A percentile compares a stretch with the other conserved stretches of the same genome.
Conservation (phyloP, 1,140 invertebrate genomes). For the Zelostemma sp. region DNA sequence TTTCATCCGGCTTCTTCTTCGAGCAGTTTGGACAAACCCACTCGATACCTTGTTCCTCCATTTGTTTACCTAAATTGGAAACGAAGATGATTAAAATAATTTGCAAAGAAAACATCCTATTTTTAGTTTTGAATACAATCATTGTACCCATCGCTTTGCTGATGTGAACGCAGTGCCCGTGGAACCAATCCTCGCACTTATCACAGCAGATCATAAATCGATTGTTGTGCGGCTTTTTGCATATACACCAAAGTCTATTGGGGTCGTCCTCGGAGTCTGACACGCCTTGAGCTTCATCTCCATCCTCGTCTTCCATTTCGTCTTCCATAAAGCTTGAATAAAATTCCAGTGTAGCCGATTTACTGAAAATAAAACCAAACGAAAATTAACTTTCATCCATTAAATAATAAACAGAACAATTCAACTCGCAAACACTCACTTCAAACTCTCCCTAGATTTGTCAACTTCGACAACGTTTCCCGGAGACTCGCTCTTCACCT, state of each 20-base stretch:
- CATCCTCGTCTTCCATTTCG: constrained; percentile 63
- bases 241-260: constrained; percentile 95
- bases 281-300: constrained; percentile 71
- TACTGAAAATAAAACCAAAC: no score
- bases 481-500: constrained; percentile 54
- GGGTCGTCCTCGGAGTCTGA: constrained; percentile 91
- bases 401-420: background rate
- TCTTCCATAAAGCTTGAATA: constrained; percentile 16
- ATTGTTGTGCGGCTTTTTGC: constrained; percentile 94
- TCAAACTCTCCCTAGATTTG: constrained; percentile 22
- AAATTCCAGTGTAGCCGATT: constrained; percentile 15
- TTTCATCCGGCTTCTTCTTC: constrained; percentile 70
- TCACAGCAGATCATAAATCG: constrained; percentile 99
- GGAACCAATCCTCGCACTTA: constrained; percentile 96
- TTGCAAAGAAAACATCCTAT: background rate
- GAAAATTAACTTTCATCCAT: no score
- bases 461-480: background rate
- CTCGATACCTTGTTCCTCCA: constrained; percentile 90
- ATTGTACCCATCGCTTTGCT: constrained; percentile 85
- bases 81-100: background rate
- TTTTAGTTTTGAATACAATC: background rate
- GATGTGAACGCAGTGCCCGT: constrained; percentile 95
- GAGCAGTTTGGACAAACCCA: constrained; percentile 92
- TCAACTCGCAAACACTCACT: constrained; percentile 14
- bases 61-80: constrained; percentile 75